Evolutionary conservation across 2,797 vertebrate genomes (phyloP).

Genomic region (Cichlasoma orientale): DNA sequence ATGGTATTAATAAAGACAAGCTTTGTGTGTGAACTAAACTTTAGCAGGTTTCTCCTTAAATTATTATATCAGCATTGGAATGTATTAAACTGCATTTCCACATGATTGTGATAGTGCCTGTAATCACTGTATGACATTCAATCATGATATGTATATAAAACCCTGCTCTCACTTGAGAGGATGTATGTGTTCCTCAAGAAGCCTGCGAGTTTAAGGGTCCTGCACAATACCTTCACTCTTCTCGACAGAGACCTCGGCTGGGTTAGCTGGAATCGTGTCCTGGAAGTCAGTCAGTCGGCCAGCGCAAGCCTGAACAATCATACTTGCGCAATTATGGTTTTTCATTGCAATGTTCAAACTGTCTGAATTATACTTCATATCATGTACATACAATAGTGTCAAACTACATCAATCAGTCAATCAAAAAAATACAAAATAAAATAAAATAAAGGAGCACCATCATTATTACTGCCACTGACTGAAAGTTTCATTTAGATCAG

Average conservation of each 20-base stretch:
- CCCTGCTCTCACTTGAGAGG: not conserved
- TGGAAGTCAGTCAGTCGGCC: not conserved
- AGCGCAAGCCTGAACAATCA: not conserved
- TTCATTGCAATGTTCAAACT: constrained; percentile 3
- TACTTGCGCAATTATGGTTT: not conserved
- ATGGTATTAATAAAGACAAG: constrained; percentile 28
- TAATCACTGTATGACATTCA: constrained; percentile 5
- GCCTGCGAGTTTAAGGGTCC: not conserved
- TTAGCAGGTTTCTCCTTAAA: constrained; percentile 14
- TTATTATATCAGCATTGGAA: not conserved
- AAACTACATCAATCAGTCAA: constrained; percentile 49
- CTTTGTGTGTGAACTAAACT: constrained; percentile 28
- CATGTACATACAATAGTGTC: constrained; percentile 31
- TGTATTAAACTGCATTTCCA: constrained; percentile 8
- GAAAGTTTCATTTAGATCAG: constrained; percentile 36
- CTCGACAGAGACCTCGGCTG: not conserved
- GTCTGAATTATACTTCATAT: constrained; percentile 24
- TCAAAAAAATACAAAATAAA: not conserved
- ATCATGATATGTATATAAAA: not conserved
- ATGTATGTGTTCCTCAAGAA: not conserved
- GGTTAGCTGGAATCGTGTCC: not conserved
- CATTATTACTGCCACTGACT: not conserved
- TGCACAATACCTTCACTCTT: not conserved
- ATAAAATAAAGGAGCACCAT: constrained; percentile 1
- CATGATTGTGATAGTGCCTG: constrained; percentile 1